phyloP scores from a whole-genome alignment of 2,888 invertebrate species.

The Heliconius hortense region DNA sequence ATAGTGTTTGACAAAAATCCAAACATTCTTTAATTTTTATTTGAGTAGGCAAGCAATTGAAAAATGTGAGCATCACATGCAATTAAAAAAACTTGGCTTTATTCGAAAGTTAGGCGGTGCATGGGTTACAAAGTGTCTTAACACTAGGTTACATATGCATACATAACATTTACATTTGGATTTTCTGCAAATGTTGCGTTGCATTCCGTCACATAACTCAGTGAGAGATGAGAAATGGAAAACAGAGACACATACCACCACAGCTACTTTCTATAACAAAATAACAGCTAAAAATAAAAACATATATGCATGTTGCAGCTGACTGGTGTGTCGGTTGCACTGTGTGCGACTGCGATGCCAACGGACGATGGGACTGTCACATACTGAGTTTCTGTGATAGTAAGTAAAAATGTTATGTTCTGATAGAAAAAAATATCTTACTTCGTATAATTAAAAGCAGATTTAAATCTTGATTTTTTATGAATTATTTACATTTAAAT shows the following conservation, averaged over 20 bases:
- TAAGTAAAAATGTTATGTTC: slow-evolving; percentile 46
- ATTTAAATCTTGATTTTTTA: background rate
- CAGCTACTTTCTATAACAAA: background rate
- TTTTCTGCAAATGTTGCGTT: background rate
- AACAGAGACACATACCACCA: no score
- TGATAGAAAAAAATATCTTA: slow-evolving; percentile 10
- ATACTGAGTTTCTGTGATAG: slow-evolving; percentile 68
- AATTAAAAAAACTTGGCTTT: no score
- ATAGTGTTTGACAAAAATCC: background rate
- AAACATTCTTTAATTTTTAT: background rate
- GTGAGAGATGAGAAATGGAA: no score
- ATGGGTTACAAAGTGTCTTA: background rate
- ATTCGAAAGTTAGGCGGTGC: background rate
- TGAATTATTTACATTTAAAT: background rate
- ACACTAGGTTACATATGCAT: background rate
- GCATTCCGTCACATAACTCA: background rate
- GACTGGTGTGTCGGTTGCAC: slow-evolving; percentile 74
- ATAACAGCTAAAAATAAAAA: background rate
- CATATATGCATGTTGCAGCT: slow-evolving; percentile 50
- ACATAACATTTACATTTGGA: background rate
- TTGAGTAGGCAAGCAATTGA: background rate
- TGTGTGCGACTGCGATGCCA: slow-evolving; percentile 66
- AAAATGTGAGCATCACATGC: no score
- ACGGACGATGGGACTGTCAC: slow-evolving; percentile 69
- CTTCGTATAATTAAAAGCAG: background rate